phyloP scores from a whole-genome alignment of 1,140 invertebrate species.

The Anastrepha obliqua region DNA sequence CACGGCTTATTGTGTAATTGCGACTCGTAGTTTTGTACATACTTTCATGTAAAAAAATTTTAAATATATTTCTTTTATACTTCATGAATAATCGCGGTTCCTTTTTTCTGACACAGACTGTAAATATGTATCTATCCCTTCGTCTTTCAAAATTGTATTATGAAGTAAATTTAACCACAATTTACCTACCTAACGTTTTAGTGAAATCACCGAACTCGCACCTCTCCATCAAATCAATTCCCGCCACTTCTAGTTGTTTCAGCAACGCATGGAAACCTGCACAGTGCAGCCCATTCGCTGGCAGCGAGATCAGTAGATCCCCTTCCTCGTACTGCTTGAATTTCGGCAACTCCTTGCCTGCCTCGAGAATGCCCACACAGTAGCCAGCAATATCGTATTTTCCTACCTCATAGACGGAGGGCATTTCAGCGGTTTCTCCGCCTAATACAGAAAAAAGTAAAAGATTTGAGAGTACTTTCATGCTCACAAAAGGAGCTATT shows the following conservation, averaged over 20 bases:
- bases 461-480: background rate
- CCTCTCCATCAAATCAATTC: constrained; percentile 60
- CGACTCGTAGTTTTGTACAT: too few species aligned
- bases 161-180: background rate
- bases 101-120: too few species aligned
- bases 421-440: constrained; percentile 98
- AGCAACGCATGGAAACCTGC: constrained; percentile 92
- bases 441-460: constrained; percentile 76
- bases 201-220: constrained; percentile 55
- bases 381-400: constrained; percentile 97
- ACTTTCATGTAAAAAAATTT: too few species aligned
- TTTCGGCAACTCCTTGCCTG: constrained; percentile 81
- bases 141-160: too few species aligned
- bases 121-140: too few species aligned
- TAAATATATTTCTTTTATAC: too few species aligned
- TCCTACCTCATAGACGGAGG: constrained; percentile 86
- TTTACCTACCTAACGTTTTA: constrained; percentile 59
- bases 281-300: constrained; percentile 90
- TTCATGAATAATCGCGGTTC: too few species aligned
- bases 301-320: constrained; percentile 87
- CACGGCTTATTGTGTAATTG: too few species aligned
- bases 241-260: constrained; percentile 78
- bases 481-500: background rate
- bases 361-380: constrained; percentile 90
- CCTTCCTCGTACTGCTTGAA: constrained; percentile 79